phyloP scores from a whole-genome alignment of 1,140 invertebrate genomes.

The Scaptomyza graminum region DNA sequence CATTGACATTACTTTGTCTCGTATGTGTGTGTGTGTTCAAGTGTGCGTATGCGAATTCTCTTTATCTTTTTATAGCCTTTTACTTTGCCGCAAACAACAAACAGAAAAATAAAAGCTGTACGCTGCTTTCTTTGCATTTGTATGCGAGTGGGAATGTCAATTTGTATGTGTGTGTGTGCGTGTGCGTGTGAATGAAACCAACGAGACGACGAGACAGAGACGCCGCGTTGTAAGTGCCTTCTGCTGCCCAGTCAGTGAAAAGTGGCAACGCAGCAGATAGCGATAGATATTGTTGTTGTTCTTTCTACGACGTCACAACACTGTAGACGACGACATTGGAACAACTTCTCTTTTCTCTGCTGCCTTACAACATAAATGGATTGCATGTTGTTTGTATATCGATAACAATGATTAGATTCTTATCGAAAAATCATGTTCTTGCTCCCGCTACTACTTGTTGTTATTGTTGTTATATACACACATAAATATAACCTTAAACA shows the following conservation, averaged over 20 bases:
- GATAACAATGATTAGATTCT: slow-evolving; percentile 11
- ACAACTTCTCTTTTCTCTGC: slow-evolving; percentile 10
- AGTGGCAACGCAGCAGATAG: slow-evolving; percentile 62
- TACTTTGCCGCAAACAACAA: slow-evolving; percentile 66
- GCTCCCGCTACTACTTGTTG: slow-evolving; percentile 57
- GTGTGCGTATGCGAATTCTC: slow-evolving; percentile 52
- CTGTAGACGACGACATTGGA: background rate
- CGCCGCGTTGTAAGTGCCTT: slow-evolving; percentile 20
- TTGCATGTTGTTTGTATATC: slow-evolving; percentile 1
- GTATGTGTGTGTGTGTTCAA: slow-evolving; percentile 1
- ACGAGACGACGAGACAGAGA: slow-evolving; percentile 26
- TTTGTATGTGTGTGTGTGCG: slow-evolving; percentile 8
- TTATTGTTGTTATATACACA: slow-evolving; percentile 43
- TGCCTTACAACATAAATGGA: no score
- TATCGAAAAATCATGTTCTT: slow-evolving; percentile 19
- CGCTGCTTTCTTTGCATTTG: slow-evolving; percentile 35
- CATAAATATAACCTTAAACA: slow-evolving; percentile 72
- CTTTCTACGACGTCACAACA: slow-evolving; percentile 36
- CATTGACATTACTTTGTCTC: slow-evolving; percentile 79
- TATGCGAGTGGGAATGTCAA: slow-evolving; percentile 6
- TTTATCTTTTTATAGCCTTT: slow-evolving; percentile 74
- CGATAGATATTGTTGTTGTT: slow-evolving; percentile 13
- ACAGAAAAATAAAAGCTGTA: slow-evolving; percentile 58
- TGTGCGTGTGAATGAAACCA: slow-evolving; percentile 69
- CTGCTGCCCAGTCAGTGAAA: slow-evolving; percentile 53